These are phyloP conservation scores for Protophormia terraenovae DNA, from an alignment of 2,888 invertebrate species.

Conservation along the genomic window DNA sequence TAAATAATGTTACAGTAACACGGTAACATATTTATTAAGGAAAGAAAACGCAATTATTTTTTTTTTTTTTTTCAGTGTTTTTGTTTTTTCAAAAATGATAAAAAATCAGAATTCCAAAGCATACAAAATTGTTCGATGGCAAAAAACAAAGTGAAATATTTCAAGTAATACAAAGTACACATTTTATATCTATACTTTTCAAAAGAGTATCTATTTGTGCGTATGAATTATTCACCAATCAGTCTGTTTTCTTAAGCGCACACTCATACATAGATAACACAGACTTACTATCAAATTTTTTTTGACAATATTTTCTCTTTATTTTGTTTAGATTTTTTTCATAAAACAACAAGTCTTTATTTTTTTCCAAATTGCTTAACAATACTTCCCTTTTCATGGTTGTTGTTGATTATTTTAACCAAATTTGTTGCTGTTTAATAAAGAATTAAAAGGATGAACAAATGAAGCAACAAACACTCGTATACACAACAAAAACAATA, in stretches of 20 bases:
- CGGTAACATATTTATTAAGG: no score
- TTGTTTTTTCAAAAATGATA: no score
- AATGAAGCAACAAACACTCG: not conserved
- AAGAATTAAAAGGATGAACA: conserved; percentile 48
- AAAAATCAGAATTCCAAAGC: not conserved
- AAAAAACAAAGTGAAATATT: not conserved
- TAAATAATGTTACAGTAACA: no score
- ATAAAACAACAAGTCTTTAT: not conserved
- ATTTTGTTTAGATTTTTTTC: not conserved
- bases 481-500: not conserved
- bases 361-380: not conserved
- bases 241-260: not conserved
- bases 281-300: not conserved
- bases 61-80: not conserved
- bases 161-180: not conserved
- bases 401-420: not conserved
- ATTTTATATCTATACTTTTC: not conserved
- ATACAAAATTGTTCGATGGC: not conserved
- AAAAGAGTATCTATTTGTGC: not conserved
- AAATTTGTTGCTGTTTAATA: conserved; percentile 23
- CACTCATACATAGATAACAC: not conserved
- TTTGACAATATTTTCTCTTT: conserved; percentile 22
- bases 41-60: no score
- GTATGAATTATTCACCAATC: not conserved
- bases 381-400: not conserved